phyloP scores from a whole-genome alignment of 2,113 vertebrate genomes.

The Pangasianodon gigas region DNA sequence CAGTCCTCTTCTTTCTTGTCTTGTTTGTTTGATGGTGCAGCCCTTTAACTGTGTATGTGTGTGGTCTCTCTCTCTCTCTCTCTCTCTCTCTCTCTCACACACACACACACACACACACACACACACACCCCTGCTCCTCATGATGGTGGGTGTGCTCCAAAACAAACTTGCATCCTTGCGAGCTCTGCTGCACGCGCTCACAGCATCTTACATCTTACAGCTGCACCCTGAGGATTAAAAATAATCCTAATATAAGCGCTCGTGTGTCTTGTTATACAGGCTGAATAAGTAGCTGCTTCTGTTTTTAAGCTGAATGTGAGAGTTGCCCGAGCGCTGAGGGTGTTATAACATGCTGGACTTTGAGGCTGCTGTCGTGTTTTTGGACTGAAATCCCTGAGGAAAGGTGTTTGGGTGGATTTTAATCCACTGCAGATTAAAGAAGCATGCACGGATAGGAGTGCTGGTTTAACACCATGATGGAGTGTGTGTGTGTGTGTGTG shows the following conservation, averaged over 20 bases:
- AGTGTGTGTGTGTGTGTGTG: not conserved
- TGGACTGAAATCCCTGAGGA: not conserved
- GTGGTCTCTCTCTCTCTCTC: constrained; percentile 15
- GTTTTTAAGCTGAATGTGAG: not conserved
- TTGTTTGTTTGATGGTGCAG: not conserved
- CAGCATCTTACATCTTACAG: not conserved
- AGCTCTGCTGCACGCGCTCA: not conserved
- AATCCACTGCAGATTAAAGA: not conserved
- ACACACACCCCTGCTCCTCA: constrained; percentile 16
- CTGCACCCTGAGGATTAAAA: no score
- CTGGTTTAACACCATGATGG: not conserved
- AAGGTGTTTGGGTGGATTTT: not conserved
- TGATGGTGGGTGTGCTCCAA: constrained; percentile 60
- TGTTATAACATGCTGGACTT: not conserved
- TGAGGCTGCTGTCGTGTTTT: not conserved
- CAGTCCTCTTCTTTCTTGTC: not conserved
- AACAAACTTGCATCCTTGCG: constrained; percentile 54
- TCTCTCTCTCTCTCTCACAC: no score
- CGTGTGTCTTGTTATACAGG: not conserved
- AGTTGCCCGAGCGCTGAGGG: not conserved
- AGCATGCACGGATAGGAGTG: not conserved
- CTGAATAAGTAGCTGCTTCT: not conserved
- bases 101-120: not conserved
- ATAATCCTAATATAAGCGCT: not conserved
- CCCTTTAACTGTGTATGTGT: constrained; percentile 29